A percentile compares a stretch with the other conserved stretches of the same genome.
phyloP scores from a whole-genome alignment of 2,113 vertebrate genomes.

The Plecturocebus donacophilus region DNA sequence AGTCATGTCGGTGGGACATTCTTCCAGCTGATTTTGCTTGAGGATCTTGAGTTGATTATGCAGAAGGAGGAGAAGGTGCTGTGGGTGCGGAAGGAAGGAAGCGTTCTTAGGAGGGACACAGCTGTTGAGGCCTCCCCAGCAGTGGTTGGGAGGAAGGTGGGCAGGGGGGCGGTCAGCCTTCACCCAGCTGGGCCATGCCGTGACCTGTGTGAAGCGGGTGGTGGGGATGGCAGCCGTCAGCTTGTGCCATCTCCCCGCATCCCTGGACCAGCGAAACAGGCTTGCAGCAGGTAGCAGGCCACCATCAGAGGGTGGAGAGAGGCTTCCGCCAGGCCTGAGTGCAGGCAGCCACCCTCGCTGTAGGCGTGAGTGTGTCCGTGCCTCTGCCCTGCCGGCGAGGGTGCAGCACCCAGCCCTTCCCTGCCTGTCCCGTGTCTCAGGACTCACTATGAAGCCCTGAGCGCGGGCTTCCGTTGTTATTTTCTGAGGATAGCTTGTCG shows the following conservation, averaged over 20 bases:
- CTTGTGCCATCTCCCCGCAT: neutral
- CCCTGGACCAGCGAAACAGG: neutral
- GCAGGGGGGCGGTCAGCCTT: neutral
- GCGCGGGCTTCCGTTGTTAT: neutral
- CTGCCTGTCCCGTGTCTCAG: too few relatives aligned
- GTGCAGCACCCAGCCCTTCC: neutral
- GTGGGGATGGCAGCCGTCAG: neutral
- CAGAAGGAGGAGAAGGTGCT: neutral
- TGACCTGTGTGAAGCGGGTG: too few relatives aligned
- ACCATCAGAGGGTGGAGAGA: neutral
- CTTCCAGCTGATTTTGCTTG: neutral
- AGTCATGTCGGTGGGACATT: neutral
- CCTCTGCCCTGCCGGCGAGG: neutral
- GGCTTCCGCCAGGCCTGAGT: neutral
- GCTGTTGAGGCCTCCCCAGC: neutral
- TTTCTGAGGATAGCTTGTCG: neutral
- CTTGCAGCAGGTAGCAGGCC: neutral
- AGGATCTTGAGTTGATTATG: neutral
- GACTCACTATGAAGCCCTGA: neutral
- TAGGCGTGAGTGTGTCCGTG: neutral
- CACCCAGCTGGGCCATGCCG: neutral
- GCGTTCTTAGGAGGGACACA: neutral
- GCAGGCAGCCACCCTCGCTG: neutral
- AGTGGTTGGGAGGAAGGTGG: neutral
- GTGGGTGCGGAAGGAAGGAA: neutral